Evolutionary conservation across 2,888 invertebrate species (phyloP).

Genomic region (Branchinecta sandiegonensis): DNA sequence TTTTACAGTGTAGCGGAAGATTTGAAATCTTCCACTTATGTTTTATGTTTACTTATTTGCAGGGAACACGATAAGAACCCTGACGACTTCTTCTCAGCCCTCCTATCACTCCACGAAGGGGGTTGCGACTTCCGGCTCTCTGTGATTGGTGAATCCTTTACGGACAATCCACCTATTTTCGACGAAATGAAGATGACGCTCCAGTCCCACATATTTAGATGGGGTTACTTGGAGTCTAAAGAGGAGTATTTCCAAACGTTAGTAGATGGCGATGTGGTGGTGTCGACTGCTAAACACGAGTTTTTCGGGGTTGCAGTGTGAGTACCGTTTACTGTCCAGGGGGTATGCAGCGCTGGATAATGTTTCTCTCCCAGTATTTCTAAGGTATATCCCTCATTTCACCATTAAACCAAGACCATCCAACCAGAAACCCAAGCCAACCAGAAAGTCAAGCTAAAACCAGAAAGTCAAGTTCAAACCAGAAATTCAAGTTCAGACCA

Average conservation of each 20-base stretch:
- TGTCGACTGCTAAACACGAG: constrained; percentile 58
- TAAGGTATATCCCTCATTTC: no score
- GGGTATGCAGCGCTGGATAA: no score
- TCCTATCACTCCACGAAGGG: constrained; percentile 40
- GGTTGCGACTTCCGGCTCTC: constrained; percentile 44
- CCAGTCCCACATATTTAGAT: constrained; percentile 31
- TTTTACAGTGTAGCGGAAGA: no score
- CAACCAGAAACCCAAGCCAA: no score
- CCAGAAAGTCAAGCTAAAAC: no score
- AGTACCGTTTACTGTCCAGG: constrained; percentile 29
- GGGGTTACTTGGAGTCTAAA: constrained; percentile 44
- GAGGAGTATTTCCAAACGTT: constrained; percentile 45
- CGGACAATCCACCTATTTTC: constrained; percentile 47
- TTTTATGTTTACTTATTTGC: constrained; percentile 25
- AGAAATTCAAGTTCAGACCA: no score
- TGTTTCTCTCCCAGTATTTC: no score
- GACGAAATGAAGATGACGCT: constrained; percentile 38
- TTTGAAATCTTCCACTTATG: no score
- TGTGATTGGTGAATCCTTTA: constrained; percentile 48
- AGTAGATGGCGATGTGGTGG: constrained; percentile 45
- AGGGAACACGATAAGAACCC: constrained; percentile 63
- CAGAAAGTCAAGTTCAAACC: no score
- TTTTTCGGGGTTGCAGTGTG: constrained; percentile 62
- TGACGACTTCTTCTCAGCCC: constrained; percentile 44
- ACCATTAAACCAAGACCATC: no score